Percentiles rank a stretch among this genome's conserved stretches.
Conservation (phyloP, 2,113 vertebrate genomes). For the Heterochromis multidens region DNA sequence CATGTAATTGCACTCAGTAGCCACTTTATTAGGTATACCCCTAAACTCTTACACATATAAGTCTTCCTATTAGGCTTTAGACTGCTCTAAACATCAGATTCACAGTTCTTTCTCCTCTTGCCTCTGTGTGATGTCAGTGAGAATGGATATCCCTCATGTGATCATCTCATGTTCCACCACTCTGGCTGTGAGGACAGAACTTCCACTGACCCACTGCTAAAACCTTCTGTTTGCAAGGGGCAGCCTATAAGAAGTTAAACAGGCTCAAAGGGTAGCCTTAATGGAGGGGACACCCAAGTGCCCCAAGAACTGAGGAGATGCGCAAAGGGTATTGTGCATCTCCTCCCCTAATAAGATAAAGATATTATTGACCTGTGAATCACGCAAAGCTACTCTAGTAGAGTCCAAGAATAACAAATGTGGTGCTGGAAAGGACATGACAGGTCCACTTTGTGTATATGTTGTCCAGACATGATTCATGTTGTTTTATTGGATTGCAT, state of each 20-base stretch:
- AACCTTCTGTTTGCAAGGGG: neutral
- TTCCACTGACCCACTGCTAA: neutral
- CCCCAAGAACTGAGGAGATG: too few relatives aligned
- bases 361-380: neutral
- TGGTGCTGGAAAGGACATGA: neutral
- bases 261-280: neutral
- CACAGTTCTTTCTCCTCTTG: neutral
- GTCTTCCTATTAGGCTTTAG: neutral
- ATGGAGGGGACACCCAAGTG: neutral
- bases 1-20: neutral
- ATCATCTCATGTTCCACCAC: neutral
- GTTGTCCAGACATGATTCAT: neutral
- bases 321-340: too few relatives aligned
- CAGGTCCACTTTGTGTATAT: neutral
- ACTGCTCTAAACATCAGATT: neutral
- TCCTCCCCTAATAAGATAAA: too few relatives aligned
- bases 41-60: neutral
- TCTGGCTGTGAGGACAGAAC: neutral
- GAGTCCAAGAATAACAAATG: neutral
- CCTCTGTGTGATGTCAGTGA: neutral
- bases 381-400: neutral
- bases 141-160: neutral
- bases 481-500: neutral
- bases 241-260: accelerated
- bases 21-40: neutral